A percentile compares a stretch with the other conserved stretches of the same genome.
phyloP scores from a whole-genome alignment of 2,113 vertebrate genomes.

The Crotalus horridus region DNA sequence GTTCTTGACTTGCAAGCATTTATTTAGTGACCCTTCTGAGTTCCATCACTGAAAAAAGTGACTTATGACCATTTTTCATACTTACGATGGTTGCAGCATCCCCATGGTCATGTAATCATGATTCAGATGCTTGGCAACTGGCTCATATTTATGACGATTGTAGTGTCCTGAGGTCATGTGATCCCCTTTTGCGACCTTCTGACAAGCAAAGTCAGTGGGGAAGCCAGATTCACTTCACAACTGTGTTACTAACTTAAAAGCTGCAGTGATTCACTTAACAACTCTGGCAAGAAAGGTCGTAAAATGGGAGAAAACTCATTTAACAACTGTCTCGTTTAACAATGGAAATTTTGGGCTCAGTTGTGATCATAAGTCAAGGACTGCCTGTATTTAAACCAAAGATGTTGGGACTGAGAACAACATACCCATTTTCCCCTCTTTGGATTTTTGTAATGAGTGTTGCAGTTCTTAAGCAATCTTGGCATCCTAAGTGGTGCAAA shows the following conservation, averaged over 20 bases:
- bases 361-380: not conserved
- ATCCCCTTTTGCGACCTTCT: not conserved
- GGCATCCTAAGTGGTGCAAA: not conserved
- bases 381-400: not conserved
- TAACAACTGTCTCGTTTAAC: not conserved
- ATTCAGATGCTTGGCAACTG: not conserved
- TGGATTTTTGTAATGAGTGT: not conserved
- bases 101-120: not conserved
- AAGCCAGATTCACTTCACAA: not conserved
- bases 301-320: not conserved
- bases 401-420: not conserved
- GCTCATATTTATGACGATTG: not conserved
- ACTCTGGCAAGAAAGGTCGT: not conserved
- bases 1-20: not conserved
- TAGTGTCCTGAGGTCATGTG: accelerated
- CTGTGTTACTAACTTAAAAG: not conserved
- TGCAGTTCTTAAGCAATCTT: not conserved
- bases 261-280: not conserved
- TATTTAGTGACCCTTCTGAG: not conserved
- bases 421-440: no score
- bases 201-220: not conserved
- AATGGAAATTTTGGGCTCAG: not conserved
- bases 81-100: not conserved
- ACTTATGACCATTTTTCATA: not conserved
- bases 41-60: not conserved